phyloP scores from a whole-genome alignment of 92 coral and sea anemone species.

The Umimayanthus kanabou region DNA sequence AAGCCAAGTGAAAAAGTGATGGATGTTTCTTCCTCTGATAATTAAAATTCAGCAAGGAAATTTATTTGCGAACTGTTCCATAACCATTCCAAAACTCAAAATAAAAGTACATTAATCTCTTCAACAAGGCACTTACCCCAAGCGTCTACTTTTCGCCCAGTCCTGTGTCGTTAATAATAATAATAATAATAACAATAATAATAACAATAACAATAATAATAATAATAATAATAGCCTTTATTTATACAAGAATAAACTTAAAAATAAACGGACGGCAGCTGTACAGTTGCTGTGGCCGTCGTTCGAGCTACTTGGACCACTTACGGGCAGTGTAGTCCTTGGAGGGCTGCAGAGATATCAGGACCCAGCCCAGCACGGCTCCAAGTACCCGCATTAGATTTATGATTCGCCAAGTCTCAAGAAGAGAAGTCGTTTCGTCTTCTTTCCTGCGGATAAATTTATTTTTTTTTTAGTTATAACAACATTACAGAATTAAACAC shows the following conservation, averaged over 20 bases:
- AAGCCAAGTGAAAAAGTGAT: no score
- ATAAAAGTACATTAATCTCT: no score
- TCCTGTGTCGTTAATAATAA: no score
- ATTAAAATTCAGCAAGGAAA: neutral
- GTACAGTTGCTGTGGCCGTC: no score
- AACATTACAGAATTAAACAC: neutral
- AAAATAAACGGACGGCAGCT: no score
- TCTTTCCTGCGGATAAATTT: conserved; percentile 57
- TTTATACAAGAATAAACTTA: no score
- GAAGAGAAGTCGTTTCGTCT: conserved; percentile 66
- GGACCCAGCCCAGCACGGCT: conserved; percentile 91
- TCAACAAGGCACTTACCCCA: no score
- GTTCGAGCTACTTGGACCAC: neutral
- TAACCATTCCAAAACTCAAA: no score
- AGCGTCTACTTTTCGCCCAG: no score
- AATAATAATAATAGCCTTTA: no score
- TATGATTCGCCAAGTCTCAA: conserved; percentile 93
- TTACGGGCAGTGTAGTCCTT: conserved; percentile 88
- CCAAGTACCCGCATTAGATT: conserved; percentile 98
- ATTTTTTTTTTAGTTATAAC: neutral
- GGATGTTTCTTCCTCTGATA: neutral
- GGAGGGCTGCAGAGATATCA: conserved; percentile 83
- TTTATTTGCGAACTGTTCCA: neutral
- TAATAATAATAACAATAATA: no score
- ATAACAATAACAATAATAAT: no score